A percentile compares a stretch with the other conserved stretches of the same genome.
These are phyloP conservation scores for Amphipyra berbera DNA, from an alignment of 2,888 invertebrate species.

Conservation along the genomic window DNA sequence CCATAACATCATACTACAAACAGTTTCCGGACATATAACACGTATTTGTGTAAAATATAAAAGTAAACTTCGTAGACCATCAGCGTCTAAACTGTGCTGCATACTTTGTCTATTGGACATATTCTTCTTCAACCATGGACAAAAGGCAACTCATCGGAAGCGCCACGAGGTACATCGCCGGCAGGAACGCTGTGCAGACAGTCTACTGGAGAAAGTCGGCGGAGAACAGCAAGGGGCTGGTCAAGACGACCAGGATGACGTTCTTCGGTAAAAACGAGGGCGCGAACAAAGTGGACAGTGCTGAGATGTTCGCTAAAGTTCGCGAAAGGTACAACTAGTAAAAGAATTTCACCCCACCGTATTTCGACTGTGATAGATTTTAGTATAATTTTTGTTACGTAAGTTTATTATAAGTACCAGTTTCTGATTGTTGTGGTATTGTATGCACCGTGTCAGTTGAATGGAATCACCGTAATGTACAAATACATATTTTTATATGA, in stretches of 20 bases:
- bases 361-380: slow-evolving; percentile 67
- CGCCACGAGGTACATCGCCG: slow-evolving; percentile 93
- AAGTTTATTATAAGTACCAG: slow-evolving; percentile 51
- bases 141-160: slow-evolving; percentile 91
- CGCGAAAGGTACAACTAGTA: slow-evolving; percentile 81
- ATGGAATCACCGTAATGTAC: slow-evolving; percentile 53
- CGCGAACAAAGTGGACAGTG: slow-evolving; percentile 81
- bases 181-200: slow-evolving; percentile 93
- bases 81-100: slow-evolving; percentile 46
- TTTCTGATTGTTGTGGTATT: slow-evolving; percentile 50
- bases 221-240: slow-evolving; percentile 83
- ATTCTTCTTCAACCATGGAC: slow-evolving; percentile 72
- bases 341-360: slow-evolving; percentile 9
- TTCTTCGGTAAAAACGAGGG: slow-evolving; percentile 89
- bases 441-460: slow-evolving; percentile 34
- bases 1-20: slow-evolving; percentile 34
- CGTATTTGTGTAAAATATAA: slow-evolving; percentile 12
- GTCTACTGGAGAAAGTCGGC: slow-evolving; percentile 93
- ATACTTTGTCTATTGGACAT: slow-evolving; percentile 43
- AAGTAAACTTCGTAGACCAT: slow-evolving; percentile 1
- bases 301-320: slow-evolving; percentile 84
- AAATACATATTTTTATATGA: slow-evolving; percentile 53
- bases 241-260: slow-evolving; percentile 89
- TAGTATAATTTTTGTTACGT: slow-evolving; percentile 48
- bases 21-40: slow-evolving; percentile 34